These are phyloP conservation scores for Camponotus vicinus DNA, from an alignment of 1,140 invertebrate species.

Conservation along the genomic window DNA sequence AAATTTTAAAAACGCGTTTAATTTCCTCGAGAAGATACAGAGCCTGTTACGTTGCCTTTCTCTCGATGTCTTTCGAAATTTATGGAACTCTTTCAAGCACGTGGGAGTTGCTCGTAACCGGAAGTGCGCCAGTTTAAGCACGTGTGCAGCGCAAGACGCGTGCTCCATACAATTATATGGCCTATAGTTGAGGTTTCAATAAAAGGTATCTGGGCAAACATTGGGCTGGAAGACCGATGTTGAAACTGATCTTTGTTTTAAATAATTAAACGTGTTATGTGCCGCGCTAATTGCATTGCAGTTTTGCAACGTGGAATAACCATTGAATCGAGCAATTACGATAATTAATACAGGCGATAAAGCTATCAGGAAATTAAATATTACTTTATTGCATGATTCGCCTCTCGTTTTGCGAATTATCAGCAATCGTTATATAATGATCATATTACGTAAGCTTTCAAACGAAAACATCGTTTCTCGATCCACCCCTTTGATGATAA, in stretches of 20 bases:
- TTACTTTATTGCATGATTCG: not conserved
- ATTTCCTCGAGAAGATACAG: not conserved
- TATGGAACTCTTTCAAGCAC: not conserved
- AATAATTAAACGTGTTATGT: conserved; percentile 16
- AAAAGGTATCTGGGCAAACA: not conserved
- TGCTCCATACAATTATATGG: not conserved
- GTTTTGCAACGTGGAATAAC: not conserved
- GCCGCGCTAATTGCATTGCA: conserved; percentile 21
- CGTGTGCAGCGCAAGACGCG: not conserved
- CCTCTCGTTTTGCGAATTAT: not conserved
- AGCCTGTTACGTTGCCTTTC: not conserved
- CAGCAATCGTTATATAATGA: not conserved
- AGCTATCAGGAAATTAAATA: conserved; percentile 12
- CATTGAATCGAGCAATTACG: conserved; percentile 35
- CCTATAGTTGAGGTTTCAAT: conserved; percentile 9
- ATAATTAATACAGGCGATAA: not conserved
- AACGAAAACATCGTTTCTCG: not conserved
- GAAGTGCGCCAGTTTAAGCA: not conserved
- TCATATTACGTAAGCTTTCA: not conserved
- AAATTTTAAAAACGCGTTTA: not conserved
- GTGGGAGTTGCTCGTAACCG: not conserved
- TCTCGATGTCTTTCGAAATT: not conserved
- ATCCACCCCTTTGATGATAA: not conserved
- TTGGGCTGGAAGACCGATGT: not conserved
- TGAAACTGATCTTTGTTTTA: conserved; percentile 30